Conservation (phyloP, 37 sponge, comb jelly and placozoan genomes). For the Agelas oroides region DNA sequence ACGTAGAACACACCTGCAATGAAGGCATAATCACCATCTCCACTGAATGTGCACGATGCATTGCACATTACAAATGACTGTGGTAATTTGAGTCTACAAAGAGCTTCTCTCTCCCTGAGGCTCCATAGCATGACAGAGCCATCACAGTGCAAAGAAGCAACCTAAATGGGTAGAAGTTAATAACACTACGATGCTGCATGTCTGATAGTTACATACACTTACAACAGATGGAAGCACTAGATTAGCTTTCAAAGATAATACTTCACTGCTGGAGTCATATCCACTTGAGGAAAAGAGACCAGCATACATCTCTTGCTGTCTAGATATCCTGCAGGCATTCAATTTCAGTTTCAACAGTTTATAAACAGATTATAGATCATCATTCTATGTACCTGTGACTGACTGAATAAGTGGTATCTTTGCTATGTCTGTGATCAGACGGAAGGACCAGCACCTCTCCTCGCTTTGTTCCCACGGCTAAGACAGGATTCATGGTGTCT, state of each 20-base stretch:
- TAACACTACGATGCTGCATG: no score
- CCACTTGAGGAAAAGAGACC: not conserved
- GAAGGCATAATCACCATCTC: not conserved
- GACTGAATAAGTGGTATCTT: not conserved
- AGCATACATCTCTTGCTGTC: constrained; percentile 7
- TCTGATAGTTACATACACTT: no score
- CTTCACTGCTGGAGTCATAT: not conserved
- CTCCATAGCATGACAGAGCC: constrained; percentile 53
- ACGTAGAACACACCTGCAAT: not conserved
- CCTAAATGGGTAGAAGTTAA: constrained; percentile 10
- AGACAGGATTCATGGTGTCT: not conserved
- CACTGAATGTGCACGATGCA: not conserved
- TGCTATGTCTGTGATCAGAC: not conserved
- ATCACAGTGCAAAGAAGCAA: constrained; percentile 40
- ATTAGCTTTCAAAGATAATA: not conserved
- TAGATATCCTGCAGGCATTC: constrained; percentile 3
- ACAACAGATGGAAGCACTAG: not conserved
- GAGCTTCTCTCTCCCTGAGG: not conserved
- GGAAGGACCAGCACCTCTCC: not conserved
- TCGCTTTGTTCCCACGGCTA: constrained; percentile 14
- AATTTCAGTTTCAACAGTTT: no score
- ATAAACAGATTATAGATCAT: no score
- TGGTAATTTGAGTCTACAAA: constrained; percentile 19
- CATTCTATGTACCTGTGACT: no score
- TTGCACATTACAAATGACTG: not conserved